Evolutionary conservation across 1,140 invertebrate species (phyloP), one percentile per base, ranked within the genome.

Genomic region (Ceratosolen fusciceps): DNA sequence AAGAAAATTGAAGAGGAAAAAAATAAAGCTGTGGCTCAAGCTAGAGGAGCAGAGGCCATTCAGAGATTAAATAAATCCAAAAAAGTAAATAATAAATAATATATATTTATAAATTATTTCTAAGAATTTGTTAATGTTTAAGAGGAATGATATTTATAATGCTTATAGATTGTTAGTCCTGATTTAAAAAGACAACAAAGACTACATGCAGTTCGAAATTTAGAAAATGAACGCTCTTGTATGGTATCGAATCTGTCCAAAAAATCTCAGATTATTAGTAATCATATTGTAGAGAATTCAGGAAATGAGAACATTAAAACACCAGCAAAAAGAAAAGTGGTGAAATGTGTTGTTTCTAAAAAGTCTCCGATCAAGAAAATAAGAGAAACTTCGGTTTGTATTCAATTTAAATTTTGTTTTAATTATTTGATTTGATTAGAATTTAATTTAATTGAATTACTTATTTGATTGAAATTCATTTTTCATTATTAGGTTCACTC

Each of bases 141-240:
- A n/a, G n/a, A n/a, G n/a, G 43, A 21, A 26, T 70, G 56, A n/a
- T 31, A 49, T 26, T 49, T 82, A 62, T 68, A 67, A 73, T 73
- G 21, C 34, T 24, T 58, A n/a, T 29, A 80, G 79, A 12, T 72
- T 39, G 2, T 60, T 21, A 76, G 52, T 79, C 9, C 65, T 29
- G 26, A 49, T 26, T 14, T 9, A 24, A 73, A 83, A 47, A 84
- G 85, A 16, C 84, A 87, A 54, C 87, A 90, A 62, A 86, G 88
- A 65, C 84, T 89, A 74, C 86, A 85, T 68, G 84, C 90, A 79
- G 89, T 88, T 47, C 85, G 91, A 75, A 87, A 91, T 72, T 80
- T 90, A 4, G 92, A 92, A 85, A 90, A 92, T 84, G 74, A 86
- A 8, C 85, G 91, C 74, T 87, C 91, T 21, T 83, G 86, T 10